Conservation (phyloP, 2,888 invertebrate species). For the Cataglyphis rosenhaueri region DNA sequence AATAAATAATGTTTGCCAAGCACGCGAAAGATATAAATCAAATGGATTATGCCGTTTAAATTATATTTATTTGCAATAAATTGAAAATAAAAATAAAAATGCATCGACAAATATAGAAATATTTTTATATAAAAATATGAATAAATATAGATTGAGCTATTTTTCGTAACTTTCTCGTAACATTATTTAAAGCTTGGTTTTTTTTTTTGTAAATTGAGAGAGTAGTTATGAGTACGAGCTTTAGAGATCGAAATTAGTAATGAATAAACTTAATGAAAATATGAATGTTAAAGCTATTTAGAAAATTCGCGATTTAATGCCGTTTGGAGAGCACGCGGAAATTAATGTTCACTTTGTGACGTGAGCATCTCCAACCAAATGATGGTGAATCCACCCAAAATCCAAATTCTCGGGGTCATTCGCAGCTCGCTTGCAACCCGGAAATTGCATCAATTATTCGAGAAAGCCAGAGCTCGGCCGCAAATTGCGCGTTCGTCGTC, state of each 20-base stretch:
- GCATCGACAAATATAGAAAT: background rate
- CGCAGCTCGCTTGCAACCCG: slow-evolving; percentile 57
- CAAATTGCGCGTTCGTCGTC: slow-evolving; percentile 68
- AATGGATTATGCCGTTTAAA: slow-evolving; percentile 9
- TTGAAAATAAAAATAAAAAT: background rate
- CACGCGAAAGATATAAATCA: slow-evolving; percentile 15
- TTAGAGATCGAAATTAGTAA: background rate
- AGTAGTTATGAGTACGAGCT: background rate
- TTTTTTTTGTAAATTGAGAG: background rate
- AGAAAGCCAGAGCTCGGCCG: slow-evolving; percentile 61
- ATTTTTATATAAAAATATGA: slow-evolving; percentile 1
- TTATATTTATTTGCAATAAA: background rate
- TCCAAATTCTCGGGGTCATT: slow-evolving; percentile 67
- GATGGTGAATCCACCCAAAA: slow-evolving; percentile 42
- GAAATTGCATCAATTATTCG: slow-evolving; percentile 76
- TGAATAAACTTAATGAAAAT: slow-evolving; percentile 3
- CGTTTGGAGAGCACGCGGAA: slow-evolving; percentile 6
- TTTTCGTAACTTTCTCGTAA: background rate
- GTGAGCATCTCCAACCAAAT: slow-evolving; percentile 24
- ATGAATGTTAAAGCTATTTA: background rate
- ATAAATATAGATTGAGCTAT: background rate
- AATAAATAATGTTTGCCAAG: slow-evolving; percentile 32
- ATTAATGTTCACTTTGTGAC: slow-evolving; percentile 45
- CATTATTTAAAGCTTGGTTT: background rate
- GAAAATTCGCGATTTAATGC: slow-evolving; percentile 40